Conservation (phyloP, 2,888 invertebrate genomes). For the Brachypterus glaber region DNA sequence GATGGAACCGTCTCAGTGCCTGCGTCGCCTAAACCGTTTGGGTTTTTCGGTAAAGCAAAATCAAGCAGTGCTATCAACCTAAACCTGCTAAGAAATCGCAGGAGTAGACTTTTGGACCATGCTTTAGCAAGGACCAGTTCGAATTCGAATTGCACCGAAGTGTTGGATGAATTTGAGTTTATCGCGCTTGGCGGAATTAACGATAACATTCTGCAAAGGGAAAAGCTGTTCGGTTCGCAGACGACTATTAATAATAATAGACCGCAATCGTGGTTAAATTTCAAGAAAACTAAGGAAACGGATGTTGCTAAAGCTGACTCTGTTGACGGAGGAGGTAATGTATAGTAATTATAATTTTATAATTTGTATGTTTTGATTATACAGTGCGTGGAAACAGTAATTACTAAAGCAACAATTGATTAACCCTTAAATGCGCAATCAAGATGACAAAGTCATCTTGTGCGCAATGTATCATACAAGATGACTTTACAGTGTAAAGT, state of each 20-base stretch:
- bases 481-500: no score
- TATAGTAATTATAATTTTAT: no score
- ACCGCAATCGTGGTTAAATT: slow-evolving; percentile 25
- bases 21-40: slow-evolving; percentile 25
- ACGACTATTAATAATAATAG: slow-evolving; percentile 19
- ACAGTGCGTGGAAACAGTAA: no score
- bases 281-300: background rate
- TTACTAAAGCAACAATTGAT: no score
- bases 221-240: slow-evolving; percentile 17
- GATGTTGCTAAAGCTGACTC: background rate
- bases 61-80: slow-evolving; percentile 41
- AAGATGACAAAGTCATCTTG: no score
- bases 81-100: slow-evolving; percentile 34
- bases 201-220: slow-evolving; percentile 10
- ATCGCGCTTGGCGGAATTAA: slow-evolving; percentile 34
- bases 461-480: no score
- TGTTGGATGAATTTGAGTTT: slow-evolving; percentile 38
- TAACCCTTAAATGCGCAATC: no score
- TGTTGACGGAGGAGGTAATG: no score
- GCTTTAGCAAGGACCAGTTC: no score
- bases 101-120: slow-evolving; percentile 33
- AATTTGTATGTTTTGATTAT: no score
- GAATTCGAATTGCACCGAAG: slow-evolving; percentile 33
- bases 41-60: slow-evolving; percentile 36
- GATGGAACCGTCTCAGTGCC: slow-evolving; percentile 22